phyloP scores from a whole-genome alignment of 2,113 vertebrate species.

The Zosterops hypoxanthus region DNA sequence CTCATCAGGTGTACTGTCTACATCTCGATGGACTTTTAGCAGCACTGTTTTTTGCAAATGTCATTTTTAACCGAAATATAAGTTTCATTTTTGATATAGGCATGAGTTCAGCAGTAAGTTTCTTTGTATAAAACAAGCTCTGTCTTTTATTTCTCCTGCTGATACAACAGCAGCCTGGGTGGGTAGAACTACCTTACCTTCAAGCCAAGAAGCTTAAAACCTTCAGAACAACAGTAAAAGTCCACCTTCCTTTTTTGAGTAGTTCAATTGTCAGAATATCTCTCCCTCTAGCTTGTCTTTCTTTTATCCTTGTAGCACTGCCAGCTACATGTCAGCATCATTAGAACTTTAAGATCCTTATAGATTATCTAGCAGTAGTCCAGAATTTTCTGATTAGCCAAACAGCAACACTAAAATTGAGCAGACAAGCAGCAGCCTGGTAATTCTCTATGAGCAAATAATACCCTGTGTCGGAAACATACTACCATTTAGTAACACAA shows the following conservation, averaged over 20 bases:
- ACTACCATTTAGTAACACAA: neutral
- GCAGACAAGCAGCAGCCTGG: neutral
- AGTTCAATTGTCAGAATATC: neutral
- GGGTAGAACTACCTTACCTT: neutral
- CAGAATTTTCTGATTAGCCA: neutral
- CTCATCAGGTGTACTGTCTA: neutral
- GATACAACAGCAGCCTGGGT: neutral
- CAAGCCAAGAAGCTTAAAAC: neutral
- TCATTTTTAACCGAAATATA: neutral
- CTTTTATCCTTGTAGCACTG: neutral
- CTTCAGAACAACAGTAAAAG: neutral
- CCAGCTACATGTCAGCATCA: neutral
- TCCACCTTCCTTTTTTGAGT: accelerated
- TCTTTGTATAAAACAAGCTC: neutral
- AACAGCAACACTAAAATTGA: neutral
- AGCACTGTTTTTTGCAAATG: neutral
- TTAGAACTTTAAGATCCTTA: neutral
- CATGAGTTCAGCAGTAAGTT: neutral
- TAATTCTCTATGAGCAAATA: neutral
- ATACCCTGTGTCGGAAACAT: neutral
- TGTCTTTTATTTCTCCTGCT: neutral
- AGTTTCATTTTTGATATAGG: neutral
- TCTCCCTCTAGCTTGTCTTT: neutral
- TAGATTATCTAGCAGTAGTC: neutral
- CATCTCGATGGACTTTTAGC: neutral